phyloP scores from a whole-genome alignment of 2,797 vertebrate species.

The Uromys caudimaculatus region DNA sequence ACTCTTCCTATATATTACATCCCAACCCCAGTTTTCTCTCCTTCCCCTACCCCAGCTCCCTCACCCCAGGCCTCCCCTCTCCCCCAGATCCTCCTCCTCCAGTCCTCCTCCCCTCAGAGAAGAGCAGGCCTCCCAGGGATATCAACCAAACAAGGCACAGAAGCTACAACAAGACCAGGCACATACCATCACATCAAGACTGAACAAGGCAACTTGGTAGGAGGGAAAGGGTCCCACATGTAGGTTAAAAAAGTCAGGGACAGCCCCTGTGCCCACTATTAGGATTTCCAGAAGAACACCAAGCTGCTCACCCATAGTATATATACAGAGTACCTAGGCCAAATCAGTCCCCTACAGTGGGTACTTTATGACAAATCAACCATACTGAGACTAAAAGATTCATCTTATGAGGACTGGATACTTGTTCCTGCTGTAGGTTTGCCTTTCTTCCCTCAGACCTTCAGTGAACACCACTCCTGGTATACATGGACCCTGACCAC shows the following conservation, averaged over 20 bases:
- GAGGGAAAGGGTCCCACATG: background rate
- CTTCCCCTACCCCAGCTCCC: background rate
- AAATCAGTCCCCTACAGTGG: background rate
- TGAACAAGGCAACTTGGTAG: background rate
- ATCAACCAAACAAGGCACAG: background rate
- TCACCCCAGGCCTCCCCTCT: background rate
- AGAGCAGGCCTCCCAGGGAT: background rate
- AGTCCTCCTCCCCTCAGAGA: background rate
- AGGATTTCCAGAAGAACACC: background rate
- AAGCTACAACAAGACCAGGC: background rate
- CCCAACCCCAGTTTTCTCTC: background rate
- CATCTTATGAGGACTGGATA: background rate
- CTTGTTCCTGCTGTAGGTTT: background rate
- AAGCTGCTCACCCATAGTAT: background rate
- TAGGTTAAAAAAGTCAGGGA: background rate
- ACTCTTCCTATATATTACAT: background rate
- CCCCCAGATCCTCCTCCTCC: background rate
- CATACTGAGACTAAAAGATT: background rate
- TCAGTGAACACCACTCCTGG: background rate
- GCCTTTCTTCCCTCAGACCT: background rate
- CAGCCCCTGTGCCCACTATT: background rate
- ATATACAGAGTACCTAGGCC: background rate
- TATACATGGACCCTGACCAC: background rate
- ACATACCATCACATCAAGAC: too few relatives aligned
- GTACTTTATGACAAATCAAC: background rate